These are phyloP conservation scores for Rhodeus uyekii DNA, from an alignment of 2,797 vertebrate species.

Conservation along the genomic window DNA sequence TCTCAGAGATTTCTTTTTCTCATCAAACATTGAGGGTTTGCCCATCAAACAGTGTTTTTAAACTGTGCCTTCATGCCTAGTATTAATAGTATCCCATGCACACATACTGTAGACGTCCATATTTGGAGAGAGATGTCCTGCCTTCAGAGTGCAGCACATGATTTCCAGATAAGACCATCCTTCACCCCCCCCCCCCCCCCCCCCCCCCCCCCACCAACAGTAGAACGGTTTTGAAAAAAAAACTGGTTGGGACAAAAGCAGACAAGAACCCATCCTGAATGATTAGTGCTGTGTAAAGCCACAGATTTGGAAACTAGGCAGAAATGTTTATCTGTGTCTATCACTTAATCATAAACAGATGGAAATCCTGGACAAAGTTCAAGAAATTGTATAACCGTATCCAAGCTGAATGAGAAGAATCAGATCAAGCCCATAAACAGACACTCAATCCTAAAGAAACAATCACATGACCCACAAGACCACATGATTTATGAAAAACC, in stretches of 20 bases:
- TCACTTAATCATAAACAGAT: constrained; percentile 45
- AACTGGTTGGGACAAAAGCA: constrained; percentile 11
- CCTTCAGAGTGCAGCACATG: not conserved
- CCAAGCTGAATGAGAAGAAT: not conserved
- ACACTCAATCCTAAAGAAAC: not conserved
- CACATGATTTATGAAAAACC: constrained; percentile 18
- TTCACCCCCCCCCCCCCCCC: not conserved
- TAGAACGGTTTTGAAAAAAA: not conserved
- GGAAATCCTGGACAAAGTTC: constrained; percentile 28
- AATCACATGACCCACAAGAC: not conserved
- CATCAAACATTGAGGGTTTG: not conserved
- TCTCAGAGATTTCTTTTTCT: not conserved
- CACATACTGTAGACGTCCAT: constrained; percentile 1
- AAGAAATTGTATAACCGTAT: not conserved
- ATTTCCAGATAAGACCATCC: constrained; percentile 29
- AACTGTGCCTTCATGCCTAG: not conserved
- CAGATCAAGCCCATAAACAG: not conserved
- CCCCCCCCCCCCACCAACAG: not conserved
- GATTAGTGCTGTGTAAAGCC: constrained; percentile 3
- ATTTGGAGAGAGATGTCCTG: constrained; percentile 27
- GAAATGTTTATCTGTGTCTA: constrained; percentile 24
- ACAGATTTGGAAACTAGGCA: constrained; percentile 15
- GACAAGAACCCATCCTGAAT: not conserved
- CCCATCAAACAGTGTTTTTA: not conserved
- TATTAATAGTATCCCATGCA: not conserved